Base-by-base conservation (phyloP, 2,113 vertebrate species). In the Coreoperca whiteheadi region DNA sequence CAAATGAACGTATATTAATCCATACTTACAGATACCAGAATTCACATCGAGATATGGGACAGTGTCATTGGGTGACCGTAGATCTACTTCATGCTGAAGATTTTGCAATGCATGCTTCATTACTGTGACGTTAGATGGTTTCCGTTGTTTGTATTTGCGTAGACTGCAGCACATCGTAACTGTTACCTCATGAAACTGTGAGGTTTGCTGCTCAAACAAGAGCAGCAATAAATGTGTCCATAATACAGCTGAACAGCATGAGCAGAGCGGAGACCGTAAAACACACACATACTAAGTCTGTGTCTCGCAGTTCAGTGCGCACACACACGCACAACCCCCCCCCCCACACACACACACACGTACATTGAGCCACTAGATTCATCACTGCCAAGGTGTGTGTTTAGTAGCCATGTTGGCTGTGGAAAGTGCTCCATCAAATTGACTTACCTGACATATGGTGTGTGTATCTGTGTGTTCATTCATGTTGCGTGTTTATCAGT, bases 341-440 rank as follows among this genome's bases (percentile, higher is more conserved):
- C 65, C 61, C 68, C n/a, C 69, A 60, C 64, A 66, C 68, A 25
- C 67, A 48, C 59, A 53, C 28, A 66, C 63, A 64, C 74, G 67
- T 51, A 76, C 64, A 50, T 1, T 0, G 16, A 84, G 54, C 25
- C 63, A 72, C 69, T 81, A 28, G 85, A 91, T 92, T 77, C 59
- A 85, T 92, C 86, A 88, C 82, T 87, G 89, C 82, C 87, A 83
- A 25, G 72, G 74, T 82, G 84, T 88, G 78, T 86, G 90, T 89
- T 85, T 69, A 81, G 85, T 41, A 41, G 74, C 84, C 81, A 71
- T 60, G 74, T 79, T 87, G 84, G 71, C 57, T 71, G 77, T 41
- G 50, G 41, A 81, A 77, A 79, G 91, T 82, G 82, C 87, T 92
- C 74, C 76, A 88, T 92, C 91, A 89, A 73, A 74, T 37, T 60